Percentiles rank a stretch among this genome's conserved stretches.
These are phyloP conservation scores for Halictus rubicundus DNA, from an alignment of 1,140 invertebrate genomes.

Conservation along the genomic window DNA sequence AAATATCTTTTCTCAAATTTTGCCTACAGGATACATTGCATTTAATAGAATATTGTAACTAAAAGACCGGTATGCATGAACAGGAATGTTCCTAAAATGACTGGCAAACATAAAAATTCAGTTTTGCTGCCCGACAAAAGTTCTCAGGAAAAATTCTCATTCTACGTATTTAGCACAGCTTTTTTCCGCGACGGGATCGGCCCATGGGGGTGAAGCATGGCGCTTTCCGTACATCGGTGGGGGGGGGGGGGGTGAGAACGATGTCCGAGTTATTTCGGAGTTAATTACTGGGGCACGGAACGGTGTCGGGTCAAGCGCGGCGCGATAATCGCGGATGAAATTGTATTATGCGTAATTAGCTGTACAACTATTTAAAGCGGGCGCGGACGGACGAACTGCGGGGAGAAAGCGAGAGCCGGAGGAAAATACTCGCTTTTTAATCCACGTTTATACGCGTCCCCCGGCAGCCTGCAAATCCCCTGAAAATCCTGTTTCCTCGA, in stretches of 20 bases:
- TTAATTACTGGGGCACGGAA: neutral
- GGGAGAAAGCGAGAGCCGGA: neutral
- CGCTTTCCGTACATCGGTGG: too few relatives aligned
- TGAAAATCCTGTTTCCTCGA: conserved; percentile 15
- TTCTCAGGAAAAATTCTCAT: too few relatives aligned
- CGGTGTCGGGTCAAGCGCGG: neutral
- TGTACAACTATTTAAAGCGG: neutral
- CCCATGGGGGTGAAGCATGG: too few relatives aligned
- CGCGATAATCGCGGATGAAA: conserved; percentile 11
- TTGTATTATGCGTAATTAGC: neutral
- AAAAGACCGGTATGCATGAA: too few relatives aligned
- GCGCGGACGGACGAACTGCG: neutral
- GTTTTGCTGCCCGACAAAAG: too few relatives aligned
- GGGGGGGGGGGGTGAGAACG: neutral
- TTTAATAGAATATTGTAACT: too few relatives aligned
- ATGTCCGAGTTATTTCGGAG: neutral
- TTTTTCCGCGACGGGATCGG: too few relatives aligned
- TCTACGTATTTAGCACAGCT: too few relatives aligned
- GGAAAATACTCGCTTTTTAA: conserved; percentile 3
- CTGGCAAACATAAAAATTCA: too few relatives aligned
- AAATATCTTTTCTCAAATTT: too few relatives aligned
- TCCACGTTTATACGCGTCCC: neutral
- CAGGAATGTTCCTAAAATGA: too few relatives aligned
- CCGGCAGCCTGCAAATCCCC: neutral
- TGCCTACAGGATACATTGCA: too few relatives aligned